These are phyloP conservation scores for Drepana falcataria DNA, from an alignment of 2,888 invertebrate species.

Conservation along the genomic window DNA sequence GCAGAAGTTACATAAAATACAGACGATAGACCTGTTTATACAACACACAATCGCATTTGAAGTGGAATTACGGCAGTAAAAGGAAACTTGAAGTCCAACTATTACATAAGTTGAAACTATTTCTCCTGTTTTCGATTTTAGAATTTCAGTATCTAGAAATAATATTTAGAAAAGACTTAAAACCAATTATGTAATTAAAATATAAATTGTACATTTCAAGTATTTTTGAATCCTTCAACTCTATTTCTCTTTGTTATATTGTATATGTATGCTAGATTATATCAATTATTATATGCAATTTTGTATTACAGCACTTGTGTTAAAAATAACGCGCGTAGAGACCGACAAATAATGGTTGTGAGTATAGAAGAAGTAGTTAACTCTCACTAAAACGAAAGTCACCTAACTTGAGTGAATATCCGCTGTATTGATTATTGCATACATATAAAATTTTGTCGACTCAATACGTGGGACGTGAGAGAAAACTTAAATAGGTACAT, in stretches of 20 bases:
- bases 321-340: not conserved
- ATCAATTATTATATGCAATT: too few relatives aligned
- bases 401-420: slow-evolving; percentile 34
- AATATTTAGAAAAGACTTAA: too few relatives aligned
- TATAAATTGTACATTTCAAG: too few relatives aligned
- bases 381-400: slow-evolving; percentile 66
- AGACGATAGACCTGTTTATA: not conserved
- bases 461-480: not conserved
- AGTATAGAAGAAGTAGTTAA: slow-evolving; percentile 14
- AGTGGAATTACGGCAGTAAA: slow-evolving; percentile 4
- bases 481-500: not conserved
- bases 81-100: slow-evolving; percentile 10
- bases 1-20: not conserved
- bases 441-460: slow-evolving; percentile 8
- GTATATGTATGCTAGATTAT: too few relatives aligned
- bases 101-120: too few relatives aligned
- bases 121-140: too few relatives aligned
- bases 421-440: slow-evolving; percentile 2
- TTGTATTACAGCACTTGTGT: too few relatives aligned
- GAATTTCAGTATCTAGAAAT: too few relatives aligned
- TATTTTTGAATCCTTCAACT: too few relatives aligned
- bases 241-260: too few relatives aligned
- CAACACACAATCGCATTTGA: not conserved
- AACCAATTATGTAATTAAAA: too few relatives aligned
- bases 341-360: not conserved